phyloP scores from a whole-genome alignment of 2,888 invertebrate species.

The Xestia sexstrigata region DNA sequence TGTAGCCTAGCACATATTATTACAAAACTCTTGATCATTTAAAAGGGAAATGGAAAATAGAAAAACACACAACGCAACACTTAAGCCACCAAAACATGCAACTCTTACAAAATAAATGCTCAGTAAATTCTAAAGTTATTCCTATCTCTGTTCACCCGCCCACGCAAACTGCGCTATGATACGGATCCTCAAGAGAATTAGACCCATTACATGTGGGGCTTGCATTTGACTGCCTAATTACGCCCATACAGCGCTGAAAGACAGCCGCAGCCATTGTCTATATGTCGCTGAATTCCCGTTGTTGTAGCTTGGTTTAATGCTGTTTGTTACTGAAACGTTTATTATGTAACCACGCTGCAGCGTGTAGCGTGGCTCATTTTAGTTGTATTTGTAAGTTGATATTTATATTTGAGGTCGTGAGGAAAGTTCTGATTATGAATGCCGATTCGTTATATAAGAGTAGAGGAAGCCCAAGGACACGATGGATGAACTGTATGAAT shows the following conservation, averaged over 20 bases:
- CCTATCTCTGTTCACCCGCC: slow-evolving; percentile 1
- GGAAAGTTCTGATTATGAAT: too few relatives aligned
- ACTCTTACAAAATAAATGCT: slow-evolving; percentile 1
- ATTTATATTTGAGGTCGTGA: neutral
- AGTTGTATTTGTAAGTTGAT: neutral
- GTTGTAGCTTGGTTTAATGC: slow-evolving; percentile 36
- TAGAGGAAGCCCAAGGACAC: too few relatives aligned
- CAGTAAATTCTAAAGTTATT: slow-evolving; percentile 23
- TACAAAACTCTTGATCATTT: neutral
- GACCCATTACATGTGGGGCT: slow-evolving; percentile 46
- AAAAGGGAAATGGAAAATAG: neutral
- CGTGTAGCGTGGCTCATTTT: neutral
- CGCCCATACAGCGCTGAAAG: slow-evolving; percentile 72
- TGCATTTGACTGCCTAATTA: slow-evolving; percentile 79
- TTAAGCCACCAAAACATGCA: neutral
- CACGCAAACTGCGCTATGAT: slow-evolving; percentile 23
- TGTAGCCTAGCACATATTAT: neutral
- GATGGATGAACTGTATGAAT: too few relatives aligned
- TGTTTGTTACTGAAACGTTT: slow-evolving; percentile 7
- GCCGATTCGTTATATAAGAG: too few relatives aligned
- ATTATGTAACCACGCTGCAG: neutral
- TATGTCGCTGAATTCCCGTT: slow-evolving; percentile 60
- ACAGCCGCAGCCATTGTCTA: slow-evolving; percentile 67
- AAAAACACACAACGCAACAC: neutral
- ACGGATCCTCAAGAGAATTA: slow-evolving; percentile 37